Evolutionary conservation across 2,888 invertebrate species (phyloP), one percentile per base, ranked within the genome.

Genomic region (Troides helena): DNA sequence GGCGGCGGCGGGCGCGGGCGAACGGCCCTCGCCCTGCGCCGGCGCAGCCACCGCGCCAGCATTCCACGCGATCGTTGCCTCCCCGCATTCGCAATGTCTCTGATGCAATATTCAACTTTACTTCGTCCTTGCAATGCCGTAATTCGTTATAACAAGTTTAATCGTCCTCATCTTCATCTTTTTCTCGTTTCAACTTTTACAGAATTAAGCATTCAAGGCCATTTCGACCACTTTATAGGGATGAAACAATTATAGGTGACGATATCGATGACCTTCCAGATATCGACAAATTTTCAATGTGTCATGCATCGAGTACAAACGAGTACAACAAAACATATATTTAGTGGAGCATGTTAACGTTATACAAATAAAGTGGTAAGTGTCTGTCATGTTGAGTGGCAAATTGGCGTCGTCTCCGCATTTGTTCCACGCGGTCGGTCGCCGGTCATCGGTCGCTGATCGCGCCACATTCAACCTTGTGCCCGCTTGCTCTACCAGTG

Each of bases 61-160:
- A 92, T 92, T 92, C 92, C 91, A 80, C 79, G 87, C 86, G 91
- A 88, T 74, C 91, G 82, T 91, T 91, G 90, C 89, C 91, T 91
- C 85, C 87, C 85, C 78, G 81, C 81, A 83, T 79, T 85, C 83
- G 85, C 87, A 84, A 84, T 84, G 81, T 79, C 87, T 88, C 89
- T 92, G 91, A 92, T 90, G 91, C 92, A 92, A 91, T 90, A 91
- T 91, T 92, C 90, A 91, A 90, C 90, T 91, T 90, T 91, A 91
- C 89, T 86, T 90, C 91, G 91, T 92, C 91, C 92, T 92, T 92
- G 92, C 92, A 92, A 91, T 92, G 92, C 91, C 91, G 91, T 92
- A 92, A 92, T 91, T 92, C 90, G 89, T 90, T 89, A 89, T 85
- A 88, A 90, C 90, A 85, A 87, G 85, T 87, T 87, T 86, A 88